A percentile compares a stretch with the other conserved stretches of the same genome.
These are phyloP conservation scores for Drosophila setifemur DNA, from an alignment of 1,140 invertebrate genomes.

Conservation along the genomic window DNA sequence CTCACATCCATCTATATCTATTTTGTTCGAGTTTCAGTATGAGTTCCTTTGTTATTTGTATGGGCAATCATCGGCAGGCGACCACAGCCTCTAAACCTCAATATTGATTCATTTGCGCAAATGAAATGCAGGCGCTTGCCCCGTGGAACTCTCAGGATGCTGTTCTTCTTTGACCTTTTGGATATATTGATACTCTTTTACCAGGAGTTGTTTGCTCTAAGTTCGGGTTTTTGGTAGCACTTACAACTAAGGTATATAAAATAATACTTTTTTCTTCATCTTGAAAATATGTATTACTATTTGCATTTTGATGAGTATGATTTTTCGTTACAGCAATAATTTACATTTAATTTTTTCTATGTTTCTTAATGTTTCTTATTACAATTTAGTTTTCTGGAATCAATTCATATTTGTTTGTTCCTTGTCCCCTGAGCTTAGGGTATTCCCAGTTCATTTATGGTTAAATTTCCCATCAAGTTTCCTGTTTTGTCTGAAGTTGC, in stretches of 20 bases:
- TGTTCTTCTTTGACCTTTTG: neutral
- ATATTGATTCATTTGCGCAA: constrained; percentile 59
- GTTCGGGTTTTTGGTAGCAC: too few species aligned
- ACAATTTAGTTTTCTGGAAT: too few species aligned
- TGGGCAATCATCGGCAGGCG: constrained; percentile 21
- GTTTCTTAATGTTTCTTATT: too few species aligned
- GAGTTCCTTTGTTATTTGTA: neutral
- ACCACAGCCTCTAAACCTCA: constrained; percentile 47
- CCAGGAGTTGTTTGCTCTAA: too few species aligned
- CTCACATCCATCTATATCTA: neutral
- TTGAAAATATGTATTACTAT: too few species aligned
- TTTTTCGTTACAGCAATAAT: too few species aligned
- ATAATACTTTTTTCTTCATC: too few species aligned
- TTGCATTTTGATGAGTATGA: too few species aligned
- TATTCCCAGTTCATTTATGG: neutral
- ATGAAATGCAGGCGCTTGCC: constrained; percentile 51
- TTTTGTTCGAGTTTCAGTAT: neutral
- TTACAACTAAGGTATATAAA: too few species aligned
- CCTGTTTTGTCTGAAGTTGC: constrained; percentile 9
- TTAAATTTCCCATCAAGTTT: neutral
- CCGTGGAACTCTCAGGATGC: neutral
- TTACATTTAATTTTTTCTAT: too few species aligned
- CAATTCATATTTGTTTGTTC: too few species aligned
- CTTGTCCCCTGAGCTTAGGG: too few species aligned
- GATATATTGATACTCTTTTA: neutral